Percentiles rank a stretch among this genome's conserved stretches.
phyloP scores from a whole-genome alignment of 2,888 invertebrate species.

The Nemoura dubitans region DNA sequence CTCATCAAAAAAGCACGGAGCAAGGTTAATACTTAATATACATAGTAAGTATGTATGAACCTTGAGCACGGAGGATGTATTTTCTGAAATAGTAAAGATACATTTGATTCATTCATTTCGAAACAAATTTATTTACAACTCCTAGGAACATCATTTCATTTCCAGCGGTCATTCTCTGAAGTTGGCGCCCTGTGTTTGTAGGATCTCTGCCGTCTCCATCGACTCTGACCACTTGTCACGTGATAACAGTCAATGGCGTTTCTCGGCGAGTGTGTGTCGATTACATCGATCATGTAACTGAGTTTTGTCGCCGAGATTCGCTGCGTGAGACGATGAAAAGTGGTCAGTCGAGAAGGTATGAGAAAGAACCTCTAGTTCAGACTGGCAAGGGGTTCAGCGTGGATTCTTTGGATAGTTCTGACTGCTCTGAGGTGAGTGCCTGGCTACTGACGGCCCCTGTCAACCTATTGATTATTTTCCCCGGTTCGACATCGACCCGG shows the following conservation, averaged over 20 bases:
- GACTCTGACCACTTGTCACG: neutral
- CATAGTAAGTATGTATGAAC: too few species aligned
- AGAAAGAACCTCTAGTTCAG: slow-evolving; percentile 58
- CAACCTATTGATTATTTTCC: slow-evolving; percentile 48
- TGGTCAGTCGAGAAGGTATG: slow-evolving; percentile 59
- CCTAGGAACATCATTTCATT: too few species aligned
- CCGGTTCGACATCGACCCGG: slow-evolving; percentile 39
- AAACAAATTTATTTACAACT: too few species aligned
- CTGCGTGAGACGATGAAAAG: slow-evolving; percentile 57
- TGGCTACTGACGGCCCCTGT: slow-evolving; percentile 19
- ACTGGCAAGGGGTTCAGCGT: slow-evolving; percentile 53
- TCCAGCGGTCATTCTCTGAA: neutral
- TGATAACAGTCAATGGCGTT: slow-evolving; percentile 7
- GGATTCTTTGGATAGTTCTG: slow-evolving; percentile 50
- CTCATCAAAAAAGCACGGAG: too few species aligned
- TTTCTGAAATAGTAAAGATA: too few species aligned
- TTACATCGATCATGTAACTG: neutral
- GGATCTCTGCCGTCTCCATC: neutral
- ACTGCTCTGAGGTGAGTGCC: slow-evolving; percentile 49
- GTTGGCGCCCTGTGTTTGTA: neutral
- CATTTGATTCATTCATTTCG: too few species aligned
- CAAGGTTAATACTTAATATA: too few species aligned
- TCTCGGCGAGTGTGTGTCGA: neutral
- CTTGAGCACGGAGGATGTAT: too few species aligned
- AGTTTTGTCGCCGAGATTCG: neutral